Percentiles rank a stretch among this genome's conserved stretches.
These are phyloP conservation scores for Magallana angulata DNA, from an alignment of 1,140 invertebrate genomes.

Conservation along the genomic window DNA sequence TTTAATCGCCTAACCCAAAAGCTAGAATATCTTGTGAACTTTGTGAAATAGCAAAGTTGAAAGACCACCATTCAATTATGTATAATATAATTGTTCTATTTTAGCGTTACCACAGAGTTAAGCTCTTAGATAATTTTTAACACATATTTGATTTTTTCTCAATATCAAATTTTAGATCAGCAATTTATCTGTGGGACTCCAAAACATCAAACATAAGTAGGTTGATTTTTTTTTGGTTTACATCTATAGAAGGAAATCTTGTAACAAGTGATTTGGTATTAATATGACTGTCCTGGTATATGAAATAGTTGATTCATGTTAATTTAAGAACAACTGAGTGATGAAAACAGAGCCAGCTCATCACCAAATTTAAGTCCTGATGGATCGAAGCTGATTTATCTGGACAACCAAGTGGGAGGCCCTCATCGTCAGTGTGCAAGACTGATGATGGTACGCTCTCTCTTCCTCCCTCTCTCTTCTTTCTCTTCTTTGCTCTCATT, in stretches of 20 bases:
- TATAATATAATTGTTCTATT: too few relatives aligned
- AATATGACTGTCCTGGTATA: not conserved
- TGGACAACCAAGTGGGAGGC: constrained; percentile 80
- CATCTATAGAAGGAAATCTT: not conserved
- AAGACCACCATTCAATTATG: too few relatives aligned
- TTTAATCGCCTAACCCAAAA: not conserved
- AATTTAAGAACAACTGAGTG: constrained; percentile 63
- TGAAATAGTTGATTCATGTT: constrained; percentile 65
- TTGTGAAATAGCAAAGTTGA: too few relatives aligned
- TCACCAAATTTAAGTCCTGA: constrained; percentile 79
- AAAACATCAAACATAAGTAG: constrained; percentile 18
- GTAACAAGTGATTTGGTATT: too few relatives aligned
- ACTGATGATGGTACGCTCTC: constrained; percentile 67
- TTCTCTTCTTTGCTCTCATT: not conserved
- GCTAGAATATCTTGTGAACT: too few relatives aligned
- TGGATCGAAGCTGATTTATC: constrained; percentile 78
- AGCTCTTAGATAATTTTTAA: too few relatives aligned
- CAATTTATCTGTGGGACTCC: constrained; percentile 27
- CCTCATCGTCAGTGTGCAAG: constrained; percentile 79
- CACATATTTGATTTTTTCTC: too few relatives aligned
- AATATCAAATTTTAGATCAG: constrained; percentile 31
- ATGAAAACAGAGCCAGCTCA: constrained; percentile 66
- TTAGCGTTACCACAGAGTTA: too few relatives aligned
- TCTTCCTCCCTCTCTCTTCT: not conserved
- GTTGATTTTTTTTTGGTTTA: not conserved